phyloP scores from a whole-genome alignment of 2,888 invertebrate genomes.

The Rhagonycha fulva region DNA sequence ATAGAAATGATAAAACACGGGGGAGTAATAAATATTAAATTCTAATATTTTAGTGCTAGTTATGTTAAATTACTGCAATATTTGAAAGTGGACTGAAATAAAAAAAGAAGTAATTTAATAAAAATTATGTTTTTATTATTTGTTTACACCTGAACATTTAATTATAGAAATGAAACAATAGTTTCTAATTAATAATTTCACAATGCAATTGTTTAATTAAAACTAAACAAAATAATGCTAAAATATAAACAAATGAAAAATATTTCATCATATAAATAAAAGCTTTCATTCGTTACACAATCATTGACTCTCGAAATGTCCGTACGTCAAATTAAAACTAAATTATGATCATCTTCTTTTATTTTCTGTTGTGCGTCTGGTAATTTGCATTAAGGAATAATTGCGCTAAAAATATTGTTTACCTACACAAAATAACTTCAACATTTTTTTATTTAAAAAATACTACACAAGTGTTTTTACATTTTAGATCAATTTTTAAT shows the following conservation, averaged over 20 bases:
- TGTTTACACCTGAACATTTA: neutral
- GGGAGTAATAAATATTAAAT: too few species aligned
- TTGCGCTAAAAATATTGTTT: neutral
- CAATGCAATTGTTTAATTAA: neutral
- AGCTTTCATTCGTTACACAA: neutral
- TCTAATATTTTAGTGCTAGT: too few species aligned
- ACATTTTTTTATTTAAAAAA: neutral
- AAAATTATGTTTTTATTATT: neutral
- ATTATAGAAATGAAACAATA: neutral
- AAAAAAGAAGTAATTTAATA: neutral
- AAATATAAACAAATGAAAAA: neutral
- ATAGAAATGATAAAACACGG: too few species aligned
- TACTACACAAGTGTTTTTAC: neutral
- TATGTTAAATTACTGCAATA: too few species aligned
- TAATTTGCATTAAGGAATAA: constrained; percentile 33
- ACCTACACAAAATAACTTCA: neutral
- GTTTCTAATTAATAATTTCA: neutral
- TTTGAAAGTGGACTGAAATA: too few species aligned
- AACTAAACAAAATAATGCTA: neutral
- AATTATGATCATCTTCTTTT: constrained; percentile 53
- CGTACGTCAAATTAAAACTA: neutral
- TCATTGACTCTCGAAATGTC: neutral
- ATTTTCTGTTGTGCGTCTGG: constrained; percentile 55
- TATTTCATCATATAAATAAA: neutral
- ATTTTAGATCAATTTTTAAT: neutral